These are phyloP conservation scores for Drosophila parthenogenetica DNA, from an alignment of 2,888 invertebrate species.

Conservation along the genomic window DNA sequence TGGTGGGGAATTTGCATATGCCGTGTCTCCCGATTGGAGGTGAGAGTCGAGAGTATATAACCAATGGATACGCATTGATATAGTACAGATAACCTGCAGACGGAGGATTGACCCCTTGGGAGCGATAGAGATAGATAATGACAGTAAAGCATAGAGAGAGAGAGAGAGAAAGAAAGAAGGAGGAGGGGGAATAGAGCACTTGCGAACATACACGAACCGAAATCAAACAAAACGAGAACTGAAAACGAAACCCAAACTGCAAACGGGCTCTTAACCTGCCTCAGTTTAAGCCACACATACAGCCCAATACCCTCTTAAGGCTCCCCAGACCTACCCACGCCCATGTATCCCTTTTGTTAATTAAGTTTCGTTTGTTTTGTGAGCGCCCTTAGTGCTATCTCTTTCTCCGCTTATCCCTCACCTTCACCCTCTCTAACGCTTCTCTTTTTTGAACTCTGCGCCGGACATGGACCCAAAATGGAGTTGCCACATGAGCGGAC, in stretches of 20 bases:
- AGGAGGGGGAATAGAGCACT: constrained; percentile 1
- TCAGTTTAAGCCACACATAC: not conserved
- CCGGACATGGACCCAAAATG: constrained; percentile 56
- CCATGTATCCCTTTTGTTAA: constrained; percentile 72
- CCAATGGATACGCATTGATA: constrained; percentile 80
- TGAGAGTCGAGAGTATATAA: constrained; percentile 34
- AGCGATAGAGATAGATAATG: constrained; percentile 46
- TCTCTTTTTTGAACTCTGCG: constrained; percentile 51
- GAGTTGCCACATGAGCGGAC: constrained; percentile 29
- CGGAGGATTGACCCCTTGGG: constrained; percentile 44
- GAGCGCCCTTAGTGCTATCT: constrained; percentile 46
- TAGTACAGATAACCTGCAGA: constrained; percentile 60
- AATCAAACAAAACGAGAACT: constrained; percentile 36
- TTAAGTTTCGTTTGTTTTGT: constrained; percentile 82
- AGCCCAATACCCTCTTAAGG: not conserved
- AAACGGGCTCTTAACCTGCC: constrained; percentile 22
- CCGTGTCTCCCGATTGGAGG: not conserved
- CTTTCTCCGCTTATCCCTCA: not conserved
- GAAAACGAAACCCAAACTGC: constrained; percentile 37
- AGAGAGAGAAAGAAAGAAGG: not conserved
- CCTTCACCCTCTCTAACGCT: constrained; percentile 1
- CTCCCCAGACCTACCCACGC: not conserved
- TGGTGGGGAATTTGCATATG: constrained; percentile 48
- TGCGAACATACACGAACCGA: constrained; percentile 48
- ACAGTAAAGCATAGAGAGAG: not conserved